Percentiles rank a stretch among this genome's conserved stretches.
These are phyloP conservation scores for Orchesella cincta DNA, from an alignment of 1,140 invertebrate species.

Conservation along the genomic window DNA sequence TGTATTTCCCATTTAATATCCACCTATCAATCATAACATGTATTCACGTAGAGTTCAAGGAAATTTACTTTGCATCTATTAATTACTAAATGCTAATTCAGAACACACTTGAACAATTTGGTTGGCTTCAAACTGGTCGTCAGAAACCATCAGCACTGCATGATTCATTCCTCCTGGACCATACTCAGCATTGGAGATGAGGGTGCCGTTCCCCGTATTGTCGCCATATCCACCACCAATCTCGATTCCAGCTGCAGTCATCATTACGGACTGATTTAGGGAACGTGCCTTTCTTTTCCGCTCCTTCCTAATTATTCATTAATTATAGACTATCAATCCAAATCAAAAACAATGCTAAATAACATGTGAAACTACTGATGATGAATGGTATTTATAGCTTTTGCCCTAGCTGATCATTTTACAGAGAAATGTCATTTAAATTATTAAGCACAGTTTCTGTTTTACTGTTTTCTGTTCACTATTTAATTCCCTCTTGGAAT, in stretches of 20 bases:
- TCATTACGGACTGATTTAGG: slow-evolving; percentile 3
- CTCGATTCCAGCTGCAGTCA: slow-evolving; percentile 7
- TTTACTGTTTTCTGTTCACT: neutral
- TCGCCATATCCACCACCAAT: neutral
- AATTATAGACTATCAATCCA: too few relatives aligned
- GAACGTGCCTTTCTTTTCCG: neutral
- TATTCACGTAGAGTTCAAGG: too few relatives aligned
- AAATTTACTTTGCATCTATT: too few relatives aligned
- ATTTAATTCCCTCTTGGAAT: too few relatives aligned
- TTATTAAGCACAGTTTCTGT: neutral
- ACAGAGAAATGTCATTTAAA: too few relatives aligned
- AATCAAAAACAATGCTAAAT: too few relatives aligned
- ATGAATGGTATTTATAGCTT: too few relatives aligned
- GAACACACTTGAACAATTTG: neutral
- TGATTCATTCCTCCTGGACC: neutral
- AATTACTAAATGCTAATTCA: too few relatives aligned
- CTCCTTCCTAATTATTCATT: neutral
- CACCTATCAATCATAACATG: slow-evolving; percentile 37
- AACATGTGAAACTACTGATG: too few relatives aligned
- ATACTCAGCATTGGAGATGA: neutral
- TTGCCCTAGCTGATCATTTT: too few relatives aligned
- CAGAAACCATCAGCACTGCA: neutral
- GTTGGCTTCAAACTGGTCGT: neutral
- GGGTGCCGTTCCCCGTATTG: neutral
- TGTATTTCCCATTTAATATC: slow-evolving; percentile 77